Evolutionary conservation across 2,797 vertebrate genomes (phyloP), one percentile per base, ranked within the genome.

Genomic region (Fistularia tabacaria): DNA sequence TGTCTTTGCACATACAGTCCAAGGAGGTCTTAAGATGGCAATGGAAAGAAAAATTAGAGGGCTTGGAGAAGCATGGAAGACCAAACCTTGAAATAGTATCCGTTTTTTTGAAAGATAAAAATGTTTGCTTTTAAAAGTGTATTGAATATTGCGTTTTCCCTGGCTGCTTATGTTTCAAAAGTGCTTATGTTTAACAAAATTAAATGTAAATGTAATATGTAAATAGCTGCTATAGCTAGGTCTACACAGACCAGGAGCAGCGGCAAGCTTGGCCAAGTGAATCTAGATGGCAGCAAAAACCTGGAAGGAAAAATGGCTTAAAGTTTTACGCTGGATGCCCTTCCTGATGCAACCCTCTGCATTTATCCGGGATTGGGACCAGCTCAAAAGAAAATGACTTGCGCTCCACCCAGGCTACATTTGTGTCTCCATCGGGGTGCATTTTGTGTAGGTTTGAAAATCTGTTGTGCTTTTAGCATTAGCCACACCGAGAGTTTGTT

Each of bases 261-360:
- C 71, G 81, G 77, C 81, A 84, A 70, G 47, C 57, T 64, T 72
- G 43, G 72, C 73, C 83, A 81, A 88, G 76, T 82, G 71, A 86
- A 87, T 76, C 79, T 85, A 83, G 83, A 88, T 85, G 85, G 84
- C 71, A 77, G 62, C 51, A 61, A 69, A 76, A 74, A 71, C 60
- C 66, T 71, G 53, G 67, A 73, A 66, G 74, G 67, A 80, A 81
- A 80, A 70, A 62, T 54, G 45, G 11, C 60, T 79, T n/a, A n/a
- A 25, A 25, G 25, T 25, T 25, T 25, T 25, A 25, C 5, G 25
- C 25, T 25, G 25, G 25, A 5, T 25, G 25, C 25, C 5, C 25
- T 5, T 5, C 25, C 25, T 5, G 25, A 2, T 5, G 5, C 25
- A 25, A 3, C 25, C 25, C 25, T 25, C 25, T 25, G 25, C 25